Base-by-base conservation (phyloP, 2,797 vertebrate genomes). In the Lepilemur septentrionalis region DNA sequence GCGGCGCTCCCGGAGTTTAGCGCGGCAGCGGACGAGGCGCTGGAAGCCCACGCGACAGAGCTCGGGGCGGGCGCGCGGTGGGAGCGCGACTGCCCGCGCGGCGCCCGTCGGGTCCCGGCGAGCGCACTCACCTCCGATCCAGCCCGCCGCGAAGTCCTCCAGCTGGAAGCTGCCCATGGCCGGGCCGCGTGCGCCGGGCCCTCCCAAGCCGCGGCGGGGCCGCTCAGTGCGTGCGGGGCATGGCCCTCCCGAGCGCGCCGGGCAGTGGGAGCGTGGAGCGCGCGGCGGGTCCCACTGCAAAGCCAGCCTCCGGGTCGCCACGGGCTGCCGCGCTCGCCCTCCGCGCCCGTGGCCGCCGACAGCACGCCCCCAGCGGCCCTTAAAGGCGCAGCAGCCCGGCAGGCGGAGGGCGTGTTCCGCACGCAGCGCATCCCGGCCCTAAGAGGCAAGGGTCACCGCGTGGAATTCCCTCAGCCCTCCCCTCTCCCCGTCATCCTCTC, bases 111-210 rank as follows among this genome's bases (percentile, higher is more conserved):
- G 25, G 41, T 38, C 73, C 52, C 93, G 43, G 63, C 35, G 32
- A 81, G 43, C 30, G 93, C 95, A 98, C 99, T 99, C 98, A 99
- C 99, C 99, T 87, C 99, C 99, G 88, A 99, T 99, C 99, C 99
- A 99, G 96, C 99, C 99, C 4, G 99, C 99, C 25, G 98, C 81
- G 91, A 99, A 99, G 95, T 99, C 99, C 90, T 99, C 99, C 97
- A 99, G 6, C 72, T 99, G 98, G 92, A 99, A 98, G 93, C 78
- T 98, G 50, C 95, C 98, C 99, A 99, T 99, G 90, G 98, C 32
- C 11, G 41, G 7, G 91, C 35, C 14, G n/a, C 22, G 28, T 9
- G 67, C 2, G 41, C 73, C 80, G 89, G n/a, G 63, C 69, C 55
- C 63, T 93, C 95, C 7, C 23, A 55, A 69, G 81, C 79, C 48